phyloP scores from a whole-genome alignment of 1,140 invertebrate species.

The Onthophagus taurus region DNA sequence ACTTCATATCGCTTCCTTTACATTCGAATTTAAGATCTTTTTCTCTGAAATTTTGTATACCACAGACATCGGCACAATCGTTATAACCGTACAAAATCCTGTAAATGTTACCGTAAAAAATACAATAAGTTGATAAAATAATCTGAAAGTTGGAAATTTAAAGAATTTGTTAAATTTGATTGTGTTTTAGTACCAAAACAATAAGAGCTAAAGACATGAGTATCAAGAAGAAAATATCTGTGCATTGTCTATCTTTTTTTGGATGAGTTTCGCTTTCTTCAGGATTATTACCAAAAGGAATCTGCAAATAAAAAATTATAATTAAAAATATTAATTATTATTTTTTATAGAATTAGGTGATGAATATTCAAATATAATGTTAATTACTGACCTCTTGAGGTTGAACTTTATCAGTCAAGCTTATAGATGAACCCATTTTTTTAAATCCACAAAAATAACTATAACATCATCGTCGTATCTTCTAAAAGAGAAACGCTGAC shows the following conservation, averaged over 20 bases:
- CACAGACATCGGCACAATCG: constrained; percentile 59
- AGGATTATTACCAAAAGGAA: constrained; percentile 4
- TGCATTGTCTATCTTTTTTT: constrained; percentile 38
- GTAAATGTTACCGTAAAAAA: constrained; percentile 46
- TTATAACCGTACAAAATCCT: constrained; percentile 57
- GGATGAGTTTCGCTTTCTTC: constrained; percentile 11
- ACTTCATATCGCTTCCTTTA: constrained; percentile 42
- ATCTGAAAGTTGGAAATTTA: constrained; percentile 34
- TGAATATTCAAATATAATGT: background rate
- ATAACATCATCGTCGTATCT: no score
- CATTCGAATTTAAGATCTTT: constrained; percentile 22
- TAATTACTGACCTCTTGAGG: constrained; percentile 11
- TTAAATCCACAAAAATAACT: no score
- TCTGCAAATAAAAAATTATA: background rate
- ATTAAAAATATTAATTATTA: constrained; percentile 2
- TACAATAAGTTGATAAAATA: constrained; percentile 41
- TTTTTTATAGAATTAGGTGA: background rate
- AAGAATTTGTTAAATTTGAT: background rate
- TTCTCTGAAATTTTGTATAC: constrained; percentile 35
- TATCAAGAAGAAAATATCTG: constrained; percentile 48
- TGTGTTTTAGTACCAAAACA: constrained; percentile 41
- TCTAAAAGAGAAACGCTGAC: no score
- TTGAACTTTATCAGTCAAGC: constrained; percentile 12
- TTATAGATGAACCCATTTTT: constrained; percentile 13
- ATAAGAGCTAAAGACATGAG: constrained; percentile 43